Base-by-base conservation (phyloP, 1,140 invertebrate genomes). In the Pachyrhynchus sulphureomaculatus region DNA sequence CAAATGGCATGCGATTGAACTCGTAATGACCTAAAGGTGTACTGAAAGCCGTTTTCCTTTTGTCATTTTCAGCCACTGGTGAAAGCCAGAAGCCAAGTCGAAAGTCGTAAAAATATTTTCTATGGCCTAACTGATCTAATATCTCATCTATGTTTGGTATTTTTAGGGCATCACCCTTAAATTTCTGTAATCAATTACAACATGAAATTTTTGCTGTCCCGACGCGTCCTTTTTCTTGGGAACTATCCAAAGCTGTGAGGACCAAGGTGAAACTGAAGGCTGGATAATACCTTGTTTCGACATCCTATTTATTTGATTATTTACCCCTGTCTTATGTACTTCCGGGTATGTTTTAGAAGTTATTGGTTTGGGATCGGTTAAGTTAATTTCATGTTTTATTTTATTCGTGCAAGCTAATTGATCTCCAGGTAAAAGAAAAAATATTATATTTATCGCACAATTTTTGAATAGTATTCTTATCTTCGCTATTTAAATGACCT, bases 61-160 rank as follows among this genome's bases (percentile, higher is more conserved):
- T 18, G n/a, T 20, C 21, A 37, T 53, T 39, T 21, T 53, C 24
- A 10, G 9, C n/a, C 51, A 33, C 26, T 48, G 55, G 32, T 58
- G 44, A 23, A 58, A 48, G 15, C 55, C 55, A 34, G 10, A 37
- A 17, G 55, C 23, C 6, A 58, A 13, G 13, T 58, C 42, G 10
- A 48, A 12, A 4, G 44, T 58, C 2, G 55, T 32, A 29, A 67
- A n/a, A 82, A 53, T 74, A 79, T 39, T 70, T 67, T 6, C 70
- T 66, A 3, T 70, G 69, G 3, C 71, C 71, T 51, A 84, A 51
- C 21, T 68, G 57, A 60, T 79, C 70, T 13, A 83, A 62, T 10
- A 73, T 68, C 5, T 71, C 54, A 10, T 15, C 45, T 9, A 71
- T 69, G 8, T 66, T 64, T 1, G 68, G 64, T 32, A 68, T n/a